Evolutionary conservation across 1,140 invertebrate species (phyloP).

Genomic region (Dreissena rostriformis): DNA sequence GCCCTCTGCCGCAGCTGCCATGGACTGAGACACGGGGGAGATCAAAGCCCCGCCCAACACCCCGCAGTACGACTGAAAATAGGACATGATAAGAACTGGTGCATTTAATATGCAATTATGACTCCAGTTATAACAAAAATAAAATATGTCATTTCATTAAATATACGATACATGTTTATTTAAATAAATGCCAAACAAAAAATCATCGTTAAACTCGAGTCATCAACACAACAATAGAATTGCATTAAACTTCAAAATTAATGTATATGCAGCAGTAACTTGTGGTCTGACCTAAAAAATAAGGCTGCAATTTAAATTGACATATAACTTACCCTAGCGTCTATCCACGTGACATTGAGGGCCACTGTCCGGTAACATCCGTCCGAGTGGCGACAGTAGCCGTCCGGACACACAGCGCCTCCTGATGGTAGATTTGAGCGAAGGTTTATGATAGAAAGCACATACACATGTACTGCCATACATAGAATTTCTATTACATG

Average conservation of each 20-base stretch:
- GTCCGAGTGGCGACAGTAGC: constrained; percentile 44
- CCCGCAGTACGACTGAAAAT: constrained; percentile 9
- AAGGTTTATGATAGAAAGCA: too few relatives aligned
- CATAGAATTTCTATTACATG: too few relatives aligned
- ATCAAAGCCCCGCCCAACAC: constrained; percentile 1
- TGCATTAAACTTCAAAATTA: neutral
- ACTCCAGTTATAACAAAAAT: neutral
- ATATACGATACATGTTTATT: neutral
- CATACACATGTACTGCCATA: too few relatives aligned
- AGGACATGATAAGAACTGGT: neutral
- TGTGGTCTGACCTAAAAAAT: neutral
- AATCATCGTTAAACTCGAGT: neutral
- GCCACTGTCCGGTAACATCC: constrained; percentile 28
- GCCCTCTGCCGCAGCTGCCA: constrained; percentile 8
- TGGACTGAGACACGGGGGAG: neutral
- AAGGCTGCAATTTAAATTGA: neutral
- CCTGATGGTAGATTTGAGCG: neutral
- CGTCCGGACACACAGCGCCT: constrained; percentile 26
- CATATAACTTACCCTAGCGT: constrained; percentile 11
- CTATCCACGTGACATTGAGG: constrained; percentile 38
- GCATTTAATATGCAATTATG: neutral
- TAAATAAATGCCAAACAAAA: neutral
- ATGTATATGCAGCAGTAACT: neutral
- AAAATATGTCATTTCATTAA: neutral
- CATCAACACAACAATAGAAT: neutral